Conservation (phyloP, 2,888 invertebrate genomes). For the Steinernema scapterisci region DNA sequence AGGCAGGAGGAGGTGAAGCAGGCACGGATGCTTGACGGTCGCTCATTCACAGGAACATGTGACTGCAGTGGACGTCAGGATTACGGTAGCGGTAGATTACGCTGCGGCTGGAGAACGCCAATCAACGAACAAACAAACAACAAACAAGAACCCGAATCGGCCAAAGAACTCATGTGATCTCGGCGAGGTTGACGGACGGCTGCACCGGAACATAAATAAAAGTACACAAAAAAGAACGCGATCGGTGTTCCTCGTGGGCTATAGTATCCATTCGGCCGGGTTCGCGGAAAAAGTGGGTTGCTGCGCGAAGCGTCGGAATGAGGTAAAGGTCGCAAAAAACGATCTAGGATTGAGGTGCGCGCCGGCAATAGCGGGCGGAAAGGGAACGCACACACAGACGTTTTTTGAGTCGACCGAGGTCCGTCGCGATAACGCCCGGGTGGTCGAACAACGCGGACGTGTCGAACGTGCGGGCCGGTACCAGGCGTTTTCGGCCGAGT, state of each 20-base stretch:
- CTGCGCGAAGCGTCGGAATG: slow-evolving; percentile 16
- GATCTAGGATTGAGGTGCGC: slow-evolving; percentile 33
- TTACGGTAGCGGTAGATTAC: slow-evolving; percentile 13
- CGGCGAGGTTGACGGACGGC: not conserved
- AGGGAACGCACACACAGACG: slow-evolving; percentile 33
- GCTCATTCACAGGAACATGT: slow-evolving; percentile 7
- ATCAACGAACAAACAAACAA: slow-evolving; percentile 27
- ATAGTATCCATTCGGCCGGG: slow-evolving; percentile 16
- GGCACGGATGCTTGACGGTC: not conserved
- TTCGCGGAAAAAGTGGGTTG: slow-evolving; percentile 20
- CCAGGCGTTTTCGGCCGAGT: slow-evolving; percentile 31
- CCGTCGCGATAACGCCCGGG: slow-evolving; percentile 33
- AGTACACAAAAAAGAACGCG: slow-evolving; percentile 13
- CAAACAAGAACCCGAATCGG: not conserved
- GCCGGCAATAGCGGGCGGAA: slow-evolving; percentile 29
- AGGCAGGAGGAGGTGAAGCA: not conserved
- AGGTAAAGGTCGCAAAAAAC: slow-evolving; percentile 33
- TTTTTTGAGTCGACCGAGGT: slow-evolving; percentile 33
- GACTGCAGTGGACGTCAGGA: slow-evolving; percentile 1
- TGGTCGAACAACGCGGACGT: slow-evolving; percentile 29
- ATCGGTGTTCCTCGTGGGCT: not conserved
- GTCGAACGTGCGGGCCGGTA: slow-evolving; percentile 30
- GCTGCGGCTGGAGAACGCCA: slow-evolving; percentile 1
- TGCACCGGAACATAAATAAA: slow-evolving; percentile 5
- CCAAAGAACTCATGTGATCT: slow-evolving; percentile 17